Evolutionary conservation across 2,888 invertebrate species (phyloP).

Genomic region (Ornithoptera priamus): DNA sequence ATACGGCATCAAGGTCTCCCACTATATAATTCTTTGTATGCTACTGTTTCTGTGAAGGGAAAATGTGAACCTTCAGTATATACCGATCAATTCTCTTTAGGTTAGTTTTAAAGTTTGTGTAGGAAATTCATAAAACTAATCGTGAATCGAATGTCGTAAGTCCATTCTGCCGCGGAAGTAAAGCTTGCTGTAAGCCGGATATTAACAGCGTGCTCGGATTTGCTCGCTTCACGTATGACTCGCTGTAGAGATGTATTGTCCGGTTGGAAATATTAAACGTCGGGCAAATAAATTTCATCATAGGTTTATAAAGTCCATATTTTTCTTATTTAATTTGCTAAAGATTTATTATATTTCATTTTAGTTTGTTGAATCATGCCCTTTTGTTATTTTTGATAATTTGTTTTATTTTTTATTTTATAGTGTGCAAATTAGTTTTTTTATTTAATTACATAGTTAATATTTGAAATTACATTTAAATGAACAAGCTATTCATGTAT

Average conservation of each 20-base stretch:
- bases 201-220: constrained; percentile 29
- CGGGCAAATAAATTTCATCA: too few relatives aligned
- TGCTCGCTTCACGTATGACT: constrained; percentile 10
- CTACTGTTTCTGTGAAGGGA: constrained; percentile 26
- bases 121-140: constrained; percentile 7
- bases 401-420: too few relatives aligned
- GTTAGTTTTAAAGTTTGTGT: neutral
- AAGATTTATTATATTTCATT: too few relatives aligned
- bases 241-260: constrained; percentile 6
- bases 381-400: too few relatives aligned
- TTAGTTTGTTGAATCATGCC: too few relatives aligned
- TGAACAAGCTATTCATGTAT: neutral
- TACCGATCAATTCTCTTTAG: constrained; percentile 7
- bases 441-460: neutral
- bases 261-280: neutral
- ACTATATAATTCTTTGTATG: constrained; percentile 20
- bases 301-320: too few relatives aligned
- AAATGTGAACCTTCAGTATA: constrained; percentile 20
- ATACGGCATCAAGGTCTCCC: constrained; percentile 35
- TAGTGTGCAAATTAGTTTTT: constrained; percentile 10
- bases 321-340: too few relatives aligned
- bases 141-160: constrained; percentile 27
- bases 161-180: constrained; percentile 29
- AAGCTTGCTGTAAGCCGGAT: constrained; percentile 32
- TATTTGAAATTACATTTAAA: neutral